Conservation (phyloP, 2,113 vertebrate species). For the Gracilinanus agilis region DNA sequence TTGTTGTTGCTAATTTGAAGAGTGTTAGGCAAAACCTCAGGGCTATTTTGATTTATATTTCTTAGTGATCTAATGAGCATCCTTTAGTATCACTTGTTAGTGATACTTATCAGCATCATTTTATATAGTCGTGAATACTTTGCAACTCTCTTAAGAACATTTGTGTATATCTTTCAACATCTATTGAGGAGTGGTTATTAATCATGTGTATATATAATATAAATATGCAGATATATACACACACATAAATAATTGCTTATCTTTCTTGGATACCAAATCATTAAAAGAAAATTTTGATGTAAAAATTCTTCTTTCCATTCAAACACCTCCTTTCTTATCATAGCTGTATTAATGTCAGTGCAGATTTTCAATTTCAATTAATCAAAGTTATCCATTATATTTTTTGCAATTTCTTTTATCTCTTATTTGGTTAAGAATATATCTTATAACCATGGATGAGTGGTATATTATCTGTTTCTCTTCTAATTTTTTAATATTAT, state of each 20-base stretch:
- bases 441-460: not conserved
- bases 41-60: no score
- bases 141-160: no score
- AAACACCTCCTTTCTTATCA: not conserved
- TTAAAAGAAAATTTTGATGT: not conserved
- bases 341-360: not conserved
- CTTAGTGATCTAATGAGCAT: no score
- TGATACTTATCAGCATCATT: no score
- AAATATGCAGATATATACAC: no score
- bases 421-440: not conserved
- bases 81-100: no score
- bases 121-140: no score
- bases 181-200: no score
- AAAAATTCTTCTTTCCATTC: not conserved
- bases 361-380: not conserved
- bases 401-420: not conserved
- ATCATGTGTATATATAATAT: no score
- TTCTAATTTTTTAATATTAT: not conserved
- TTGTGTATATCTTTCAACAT: no score
- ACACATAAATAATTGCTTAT: not conserved
- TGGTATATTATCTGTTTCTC: not conserved
- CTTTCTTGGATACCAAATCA: not conserved
- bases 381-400: not conserved
- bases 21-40: no score
- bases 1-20: no score